Evolutionary conservation across 2,888 invertebrate genomes (phyloP), one percentile per base, ranked within the genome.

Genomic region (Lottia gigantea): DNA sequence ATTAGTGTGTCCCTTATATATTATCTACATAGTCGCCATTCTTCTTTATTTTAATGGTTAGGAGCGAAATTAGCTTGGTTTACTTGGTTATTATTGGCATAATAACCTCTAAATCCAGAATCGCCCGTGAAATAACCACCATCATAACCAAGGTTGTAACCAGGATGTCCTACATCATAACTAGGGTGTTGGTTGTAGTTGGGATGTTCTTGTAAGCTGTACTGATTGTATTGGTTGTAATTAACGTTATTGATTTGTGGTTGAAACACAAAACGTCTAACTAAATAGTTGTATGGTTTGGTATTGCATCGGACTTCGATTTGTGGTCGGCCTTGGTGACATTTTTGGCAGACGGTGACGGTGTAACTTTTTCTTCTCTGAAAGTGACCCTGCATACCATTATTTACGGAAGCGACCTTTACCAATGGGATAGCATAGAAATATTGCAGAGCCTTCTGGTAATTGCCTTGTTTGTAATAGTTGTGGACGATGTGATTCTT

Each of bases 381-480:
- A 14, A 23, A 55, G 14, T 55, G 55, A 16, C 55, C 55, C 12
- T 12, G 12, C 11, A 23, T 12, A 11, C 55, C 55, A 55, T 55
- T 55, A 23, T 19, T 6, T 55, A 2, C 23, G 8, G 19, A 23
- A 55, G 55, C 55, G 6, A 55, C 55, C 55, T 55, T 55, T 8
- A 55, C 4, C 55, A 55, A 23, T 8, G 55, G 55, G 14, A 55
- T 55, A 14, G 55, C 55, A 23, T 55, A 55, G 55, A 55, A 55
- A 55, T 55, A 55, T 55, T 55, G 55, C 14, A 55, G 14, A 23
- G 55, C 55, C 1, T 55, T 55, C 23, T 55, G 23, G 55, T 55
- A 55, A 23, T 55, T 55, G 55, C 55, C 55, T 23, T 55, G 23
- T 55, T 55, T 55, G 12, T 55, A 55, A 23, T 55, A 55, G 55